A percentile compares a stretch with the other conserved stretches of the same genome.
phyloP scores from a whole-genome alignment of 2,888 invertebrate species.

The Nymphalis urticae region DNA sequence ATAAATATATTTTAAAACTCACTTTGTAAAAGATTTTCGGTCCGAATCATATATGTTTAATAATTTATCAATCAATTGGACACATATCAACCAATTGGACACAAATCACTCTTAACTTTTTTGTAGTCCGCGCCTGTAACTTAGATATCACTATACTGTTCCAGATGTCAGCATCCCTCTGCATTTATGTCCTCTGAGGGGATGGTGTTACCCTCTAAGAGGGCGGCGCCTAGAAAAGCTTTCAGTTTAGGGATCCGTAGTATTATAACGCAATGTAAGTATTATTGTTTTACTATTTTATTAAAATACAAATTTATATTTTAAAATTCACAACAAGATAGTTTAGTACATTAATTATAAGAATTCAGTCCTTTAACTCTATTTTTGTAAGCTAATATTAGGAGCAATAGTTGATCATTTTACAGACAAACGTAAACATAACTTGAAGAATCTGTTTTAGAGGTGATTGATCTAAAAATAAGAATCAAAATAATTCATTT shows the following conservation, averaged over 20 bases:
- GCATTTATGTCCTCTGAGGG: slow-evolving; percentile 61
- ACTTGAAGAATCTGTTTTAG: no score
- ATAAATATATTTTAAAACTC: background rate
- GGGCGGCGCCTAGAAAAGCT: slow-evolving; percentile 56
- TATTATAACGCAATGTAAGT: slow-evolving; percentile 22
- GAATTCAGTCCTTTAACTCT: no score
- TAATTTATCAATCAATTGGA: background rate
- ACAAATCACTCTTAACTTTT: slow-evolving; percentile 3
- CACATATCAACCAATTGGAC: background rate
- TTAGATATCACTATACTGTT: slow-evolving; percentile 41
- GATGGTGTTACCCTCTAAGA: slow-evolving; percentile 59
- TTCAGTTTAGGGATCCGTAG: slow-evolving; percentile 36
- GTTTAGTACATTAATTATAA: no score
- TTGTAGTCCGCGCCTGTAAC: slow-evolving; percentile 11
- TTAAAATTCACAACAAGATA: no score
- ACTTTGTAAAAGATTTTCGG: slow-evolving; percentile 11
- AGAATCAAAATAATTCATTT: no score
- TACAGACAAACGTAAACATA: no score
- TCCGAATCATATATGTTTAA: slow-evolving; percentile 11
- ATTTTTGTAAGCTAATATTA: no score
- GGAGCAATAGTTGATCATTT: no score
- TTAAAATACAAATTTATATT: no score
- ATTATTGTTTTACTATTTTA: no score
- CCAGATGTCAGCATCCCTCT: slow-evolving; percentile 65
- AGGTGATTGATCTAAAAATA: no score